phyloP scores from a whole-genome alignment of 1,140 invertebrate species.

The Drosophila parvula region DNA sequence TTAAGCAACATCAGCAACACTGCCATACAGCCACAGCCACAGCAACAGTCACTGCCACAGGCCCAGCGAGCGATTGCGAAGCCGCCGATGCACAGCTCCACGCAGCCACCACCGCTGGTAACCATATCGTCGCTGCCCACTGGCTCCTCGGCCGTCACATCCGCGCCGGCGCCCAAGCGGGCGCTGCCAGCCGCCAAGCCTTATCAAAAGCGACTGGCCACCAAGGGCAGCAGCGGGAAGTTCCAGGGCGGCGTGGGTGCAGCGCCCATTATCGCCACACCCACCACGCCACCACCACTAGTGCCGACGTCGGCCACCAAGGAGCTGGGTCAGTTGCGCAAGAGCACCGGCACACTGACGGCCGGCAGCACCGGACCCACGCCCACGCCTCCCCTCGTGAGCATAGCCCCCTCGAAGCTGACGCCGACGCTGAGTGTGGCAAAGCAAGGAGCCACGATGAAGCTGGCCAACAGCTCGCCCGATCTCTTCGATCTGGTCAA shows the following conservation, averaged over 20 bases:
- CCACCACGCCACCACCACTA: slow-evolving; percentile 75
- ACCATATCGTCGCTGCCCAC: slow-evolving; percentile 60
- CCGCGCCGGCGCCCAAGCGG: slow-evolving; percentile 57
- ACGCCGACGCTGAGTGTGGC: slow-evolving; percentile 66
- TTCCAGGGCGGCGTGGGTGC: slow-evolving; percentile 12
- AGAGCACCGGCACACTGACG: slow-evolving; percentile 28
- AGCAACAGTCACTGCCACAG: slow-evolving; percentile 37
- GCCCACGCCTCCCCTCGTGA: slow-evolving; percentile 69
- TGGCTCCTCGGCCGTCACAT: slow-evolving; percentile 20
- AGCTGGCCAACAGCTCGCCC: slow-evolving; percentile 33
- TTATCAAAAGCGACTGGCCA: slow-evolving; percentile 62
- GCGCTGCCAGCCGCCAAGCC: slow-evolving; percentile 56
- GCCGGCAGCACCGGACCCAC: slow-evolving; percentile 7
- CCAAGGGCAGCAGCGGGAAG: slow-evolving; percentile 37
- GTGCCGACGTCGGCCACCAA: slow-evolving; percentile 70
- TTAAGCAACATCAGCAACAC: slow-evolving; percentile 55
- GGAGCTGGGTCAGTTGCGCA: slow-evolving; percentile 60
- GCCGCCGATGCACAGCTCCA: slow-evolving; percentile 54
- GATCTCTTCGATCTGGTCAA: slow-evolving; percentile 82
- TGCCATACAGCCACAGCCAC: slow-evolving; percentile 43
- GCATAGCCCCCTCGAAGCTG: slow-evolving; percentile 68
- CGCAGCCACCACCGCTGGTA: slow-evolving; percentile 73
- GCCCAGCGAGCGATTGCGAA: slow-evolving; percentile 47
- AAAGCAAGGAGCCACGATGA: slow-evolving; percentile 44
- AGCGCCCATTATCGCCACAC: slow-evolving; percentile 68